Base-by-base conservation (phyloP, 2,888 invertebrate genomes). In the Lysandra coridon region DNA sequence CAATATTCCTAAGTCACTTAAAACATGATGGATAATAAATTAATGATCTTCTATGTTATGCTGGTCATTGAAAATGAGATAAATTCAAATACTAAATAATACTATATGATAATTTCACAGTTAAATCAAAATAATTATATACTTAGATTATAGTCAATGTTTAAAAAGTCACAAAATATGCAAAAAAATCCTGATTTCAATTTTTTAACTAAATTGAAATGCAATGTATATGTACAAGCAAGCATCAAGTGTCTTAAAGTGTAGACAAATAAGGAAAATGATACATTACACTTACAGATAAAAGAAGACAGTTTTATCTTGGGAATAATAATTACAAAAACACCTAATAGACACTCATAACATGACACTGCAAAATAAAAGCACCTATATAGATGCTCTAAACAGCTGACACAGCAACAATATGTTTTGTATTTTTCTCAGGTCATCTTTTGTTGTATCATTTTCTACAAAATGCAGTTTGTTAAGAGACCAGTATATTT, bases 11-110 rank as follows among this genome's bases (percentile, higher is more conserved):
- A 78, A 77, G 78, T 78, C 79, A 78, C 49, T 80, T 81, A 81
- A 79, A 80, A 82, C 79, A 81, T 79, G 79, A 83, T 82, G 82
- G 75, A 79, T 69, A 82, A 83, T 83, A 83, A 83, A 83, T 83
- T 81, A 79, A 76, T 76, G 53, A 57, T 53, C 33, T 44, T 6
- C 4, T n/a, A n/a, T 14, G n/a, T 76, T 14, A 53, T 69, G 69
- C 40, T n/a, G 44, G 74, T 44, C 40, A 40, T 40, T 73, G n/a
- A 7, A 40, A 5, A 73, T 73, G 10, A n/a, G 44, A 74, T 74
- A 74, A 74, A 73, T 40, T 73, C 40, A 37, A 53, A 57, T 76
- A 76, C 53, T 76, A 33, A 76, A 74, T 69, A 69, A 69, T 69
- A 69, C 69, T 69, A 37, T 1, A 53, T 69, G 5, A 69, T 69